Evolutionary conservation across 2,888 invertebrate species (phyloP).

Genomic region (Polydrusus pterygomalis): DNA sequence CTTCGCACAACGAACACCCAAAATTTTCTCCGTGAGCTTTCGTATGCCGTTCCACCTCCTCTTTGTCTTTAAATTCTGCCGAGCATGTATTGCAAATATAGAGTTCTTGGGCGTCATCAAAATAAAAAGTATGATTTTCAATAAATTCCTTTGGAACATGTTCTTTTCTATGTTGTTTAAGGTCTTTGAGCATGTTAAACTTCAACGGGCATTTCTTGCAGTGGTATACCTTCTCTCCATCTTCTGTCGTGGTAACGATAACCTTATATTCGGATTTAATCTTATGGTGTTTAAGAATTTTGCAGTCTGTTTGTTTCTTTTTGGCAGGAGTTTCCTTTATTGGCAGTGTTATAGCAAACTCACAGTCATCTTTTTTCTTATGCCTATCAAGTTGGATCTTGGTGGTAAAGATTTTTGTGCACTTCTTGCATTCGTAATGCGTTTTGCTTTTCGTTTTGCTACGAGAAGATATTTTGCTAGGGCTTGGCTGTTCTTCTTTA

Average conservation of each 20-base stretch:
- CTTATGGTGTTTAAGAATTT: not conserved
- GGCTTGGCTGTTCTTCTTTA: not conserved
- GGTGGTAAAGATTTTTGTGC: conserved; percentile 15
- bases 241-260: conserved; percentile 11
- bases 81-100: conserved; percentile 64
- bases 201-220: conserved; percentile 63
- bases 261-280: not conserved
- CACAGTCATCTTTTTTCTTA: conserved; percentile 27
- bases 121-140: conserved; percentile 63
- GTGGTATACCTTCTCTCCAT: conserved; percentile 57
- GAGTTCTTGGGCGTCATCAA: conserved; percentile 63
- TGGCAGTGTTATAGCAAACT: not conserved
- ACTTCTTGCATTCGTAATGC: conserved; percentile 23
- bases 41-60: conserved; percentile 64
- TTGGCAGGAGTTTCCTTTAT: conserved; percentile 3
- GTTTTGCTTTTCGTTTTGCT: conserved; percentile 4
- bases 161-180: conserved; percentile 62
- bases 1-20: conserved; percentile 68
- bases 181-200: conserved; percentile 59
- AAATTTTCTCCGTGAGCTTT: conserved; percentile 68
- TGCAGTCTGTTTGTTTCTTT: not conserved
- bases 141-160: conserved; percentile 67
- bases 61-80: conserved; percentile 61
- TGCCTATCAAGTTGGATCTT: conserved; percentile 7
- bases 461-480: not conserved